Evolutionary conservation across 2,888 invertebrate genomes (phyloP).

Genomic region (Acanthopleura granulata): DNA sequence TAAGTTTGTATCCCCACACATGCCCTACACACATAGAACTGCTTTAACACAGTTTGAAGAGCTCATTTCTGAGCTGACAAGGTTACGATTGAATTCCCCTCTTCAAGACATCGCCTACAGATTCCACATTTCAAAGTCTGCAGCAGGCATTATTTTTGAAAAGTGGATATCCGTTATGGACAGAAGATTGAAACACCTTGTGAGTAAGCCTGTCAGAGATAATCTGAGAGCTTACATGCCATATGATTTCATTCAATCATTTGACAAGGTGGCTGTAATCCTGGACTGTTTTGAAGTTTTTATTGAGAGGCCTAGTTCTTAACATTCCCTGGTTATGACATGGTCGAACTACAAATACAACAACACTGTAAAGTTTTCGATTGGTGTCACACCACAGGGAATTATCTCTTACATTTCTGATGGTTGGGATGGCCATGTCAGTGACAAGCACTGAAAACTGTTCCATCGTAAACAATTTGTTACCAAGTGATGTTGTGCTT

Average conservation of each 20-base stretch:
- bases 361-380: constrained; percentile 33
- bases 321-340: constrained; percentile 21
- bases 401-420: constrained; percentile 31
- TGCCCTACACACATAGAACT: too few relatives aligned
- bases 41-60: background rate
- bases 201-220: constrained; percentile 31
- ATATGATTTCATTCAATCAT: constrained; percentile 22
- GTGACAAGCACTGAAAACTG: background rate
- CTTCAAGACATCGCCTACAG: constrained; percentile 22
- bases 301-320: constrained; percentile 25
- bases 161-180: constrained; percentile 23
- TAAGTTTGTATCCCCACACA: too few relatives aligned
- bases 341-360: constrained; percentile 33
- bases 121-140: constrained; percentile 25
- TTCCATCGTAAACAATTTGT: background rate
- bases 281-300: constrained; percentile 36
- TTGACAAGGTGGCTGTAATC: constrained; percentile 33
- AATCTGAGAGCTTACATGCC: constrained; percentile 32
- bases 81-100: background rate
- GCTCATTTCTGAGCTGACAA: background rate
- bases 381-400: constrained; percentile 35
- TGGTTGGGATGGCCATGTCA: constrained; percentile 26
- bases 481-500: background rate
- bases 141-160: constrained; percentile 27
- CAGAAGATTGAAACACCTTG: constrained; percentile 25